Percentiles rank a stretch among this genome's conserved stretches.
These are phyloP conservation scores for Lithodes maja DNA, from an alignment of 2,888 invertebrate species.

Conservation along the genomic window DNA sequence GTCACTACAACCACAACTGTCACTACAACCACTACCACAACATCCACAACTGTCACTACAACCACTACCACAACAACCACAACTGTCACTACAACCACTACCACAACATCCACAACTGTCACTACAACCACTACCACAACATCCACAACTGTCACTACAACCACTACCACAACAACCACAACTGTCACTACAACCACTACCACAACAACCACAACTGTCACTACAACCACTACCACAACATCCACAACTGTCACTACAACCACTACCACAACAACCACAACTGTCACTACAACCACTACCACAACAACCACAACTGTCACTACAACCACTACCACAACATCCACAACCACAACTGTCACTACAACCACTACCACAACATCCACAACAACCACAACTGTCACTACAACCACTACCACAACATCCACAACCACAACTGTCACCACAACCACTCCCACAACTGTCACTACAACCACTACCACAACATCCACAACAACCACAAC, in stretches of 20 bases:
- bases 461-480: neutral
- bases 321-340: neutral
- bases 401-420: too few species aligned
- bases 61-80: neutral
- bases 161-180: too few species aligned
- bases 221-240: neutral
- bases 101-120: too few species aligned
- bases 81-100: too few species aligned
- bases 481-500: neutral
- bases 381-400: neutral
- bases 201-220: neutral
- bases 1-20: neutral
- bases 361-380: neutral
- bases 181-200: too few species aligned
- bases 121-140: too few species aligned
- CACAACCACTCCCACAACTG: neutral
- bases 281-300: neutral
- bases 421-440: neutral
- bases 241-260: too few species aligned
- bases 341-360: neutral
- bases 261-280: neutral
- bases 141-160: too few species aligned
- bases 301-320: neutral
- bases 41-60: neutral
- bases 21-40: neutral